phyloP scores from a whole-genome alignment of 1,140 invertebrate species.

The Cydia pomonella region DNA sequence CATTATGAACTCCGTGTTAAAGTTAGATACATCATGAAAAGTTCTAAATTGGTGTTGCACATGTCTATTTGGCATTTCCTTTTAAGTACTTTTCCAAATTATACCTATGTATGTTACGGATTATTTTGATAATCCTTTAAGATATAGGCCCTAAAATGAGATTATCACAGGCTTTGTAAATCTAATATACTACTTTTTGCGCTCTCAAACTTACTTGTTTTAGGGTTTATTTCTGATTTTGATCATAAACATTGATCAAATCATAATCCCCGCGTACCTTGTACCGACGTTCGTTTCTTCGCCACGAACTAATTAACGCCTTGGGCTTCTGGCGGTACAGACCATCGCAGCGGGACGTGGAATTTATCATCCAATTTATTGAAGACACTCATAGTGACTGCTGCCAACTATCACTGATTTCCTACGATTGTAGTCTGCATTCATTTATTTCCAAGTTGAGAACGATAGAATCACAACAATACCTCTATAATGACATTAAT shows the following conservation, averaged over 20 bases:
- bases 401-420: constrained; percentile 31
- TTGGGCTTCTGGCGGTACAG: constrained; percentile 6
- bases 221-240: too few relatives aligned
- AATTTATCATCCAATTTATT: constrained; percentile 31
- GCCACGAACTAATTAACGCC: constrained; percentile 20
- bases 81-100: not conserved
- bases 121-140: too few relatives aligned
- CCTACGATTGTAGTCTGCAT: constrained; percentile 7
- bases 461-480: not conserved
- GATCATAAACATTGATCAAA: not conserved
- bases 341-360: constrained; percentile 21
- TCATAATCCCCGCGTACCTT: not conserved
- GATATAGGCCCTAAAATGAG: too few relatives aligned
- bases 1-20: constrained; percentile 10
- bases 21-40: not conserved
- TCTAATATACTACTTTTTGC: too few relatives aligned
- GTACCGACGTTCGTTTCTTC: not conserved
- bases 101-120: too few relatives aligned
- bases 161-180: too few relatives aligned
- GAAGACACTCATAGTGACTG: constrained; percentile 3
- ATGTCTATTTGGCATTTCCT: not conserved
- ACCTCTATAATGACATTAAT: not conserved
- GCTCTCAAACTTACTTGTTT: too few relatives aligned
- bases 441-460: not conserved
- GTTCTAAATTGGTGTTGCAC: not conserved